A percentile compares a stretch with the other conserved stretches of the same genome.
These are phyloP conservation scores for Cheilosia vernalis DNA, from an alignment of 2,888 invertebrate species.

Conservation along the genomic window DNA sequence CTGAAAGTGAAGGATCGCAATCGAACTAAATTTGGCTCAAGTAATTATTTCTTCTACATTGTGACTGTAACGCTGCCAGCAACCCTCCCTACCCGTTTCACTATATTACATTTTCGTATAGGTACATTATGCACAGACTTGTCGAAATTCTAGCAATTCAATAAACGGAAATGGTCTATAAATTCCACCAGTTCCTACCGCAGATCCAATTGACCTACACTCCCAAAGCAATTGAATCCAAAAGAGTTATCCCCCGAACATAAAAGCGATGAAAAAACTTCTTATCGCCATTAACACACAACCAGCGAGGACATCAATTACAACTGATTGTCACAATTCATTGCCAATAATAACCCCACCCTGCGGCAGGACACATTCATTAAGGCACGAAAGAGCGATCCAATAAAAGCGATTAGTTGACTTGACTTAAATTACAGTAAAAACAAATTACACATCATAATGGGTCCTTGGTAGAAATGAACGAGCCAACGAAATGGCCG, in stretches of 20 bases:
- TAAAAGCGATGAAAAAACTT: slow-evolving; percentile 10
- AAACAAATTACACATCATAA: slow-evolving; percentile 70
- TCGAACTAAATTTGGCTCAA: no score
- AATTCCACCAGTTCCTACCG: no score
- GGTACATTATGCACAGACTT: no score
- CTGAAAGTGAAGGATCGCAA: no score
- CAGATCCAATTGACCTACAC: slow-evolving; percentile 8
- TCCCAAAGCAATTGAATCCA: slow-evolving; percentile 16
- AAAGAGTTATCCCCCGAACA: slow-evolving; percentile 32
- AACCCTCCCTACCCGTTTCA: no score
- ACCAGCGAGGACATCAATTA: slow-evolving; percentile 48
- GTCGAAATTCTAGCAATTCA: no score
- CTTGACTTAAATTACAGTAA: slow-evolving; percentile 71
- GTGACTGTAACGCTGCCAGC: no score
- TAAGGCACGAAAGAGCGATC: slow-evolving; percentile 38
- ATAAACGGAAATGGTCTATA: no score
- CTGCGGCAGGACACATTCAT: slow-evolving; percentile 61
- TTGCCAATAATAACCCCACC: slow-evolving; percentile 66
- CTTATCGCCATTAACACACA: slow-evolving; percentile 19
- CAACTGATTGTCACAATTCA: slow-evolving; percentile 68
- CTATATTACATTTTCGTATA: no score
- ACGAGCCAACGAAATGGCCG: neutral
- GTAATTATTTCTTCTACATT: no score
- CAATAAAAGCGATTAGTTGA: slow-evolving; percentile 70
- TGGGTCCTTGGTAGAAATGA: slow-evolving; percentile 12